Conservation (phyloP, 2,797 vertebrate species). For the Sylvia borin region DNA sequence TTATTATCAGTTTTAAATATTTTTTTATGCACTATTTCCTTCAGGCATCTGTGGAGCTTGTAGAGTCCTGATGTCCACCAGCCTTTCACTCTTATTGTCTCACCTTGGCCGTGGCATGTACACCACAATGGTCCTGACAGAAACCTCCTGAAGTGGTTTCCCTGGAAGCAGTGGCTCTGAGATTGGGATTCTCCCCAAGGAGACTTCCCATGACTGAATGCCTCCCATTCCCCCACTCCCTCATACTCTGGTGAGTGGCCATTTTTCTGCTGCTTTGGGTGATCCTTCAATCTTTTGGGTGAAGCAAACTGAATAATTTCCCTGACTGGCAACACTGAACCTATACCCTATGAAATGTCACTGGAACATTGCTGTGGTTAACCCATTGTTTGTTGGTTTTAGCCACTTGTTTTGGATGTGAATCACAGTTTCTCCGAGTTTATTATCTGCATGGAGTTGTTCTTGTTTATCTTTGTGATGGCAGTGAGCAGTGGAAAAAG, state of each 20-base stretch:
- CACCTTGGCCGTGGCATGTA: no score
- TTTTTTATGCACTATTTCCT: not conserved
- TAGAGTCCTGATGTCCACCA: accelerated
- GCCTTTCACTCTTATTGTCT: not conserved
- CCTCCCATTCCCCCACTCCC: not conserved
- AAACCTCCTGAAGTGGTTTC: not conserved
- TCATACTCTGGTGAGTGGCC: accelerated
- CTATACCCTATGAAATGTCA: not conserved
- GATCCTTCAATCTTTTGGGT: not conserved
- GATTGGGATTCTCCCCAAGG: not conserved
- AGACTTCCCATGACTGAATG: not conserved
- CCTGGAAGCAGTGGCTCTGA: not conserved
- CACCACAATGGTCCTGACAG: not conserved
- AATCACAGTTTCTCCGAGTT: not conserved
- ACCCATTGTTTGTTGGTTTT: not conserved
- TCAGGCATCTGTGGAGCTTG: not conserved
- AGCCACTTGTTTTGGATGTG: no score
- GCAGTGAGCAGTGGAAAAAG: not conserved
- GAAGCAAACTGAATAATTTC: not conserved
- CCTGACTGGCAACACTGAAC: not conserved
- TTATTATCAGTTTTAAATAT: not conserved
- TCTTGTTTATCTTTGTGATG: not conserved
- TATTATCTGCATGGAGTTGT: not conserved
- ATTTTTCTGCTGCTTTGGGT: not conserved
- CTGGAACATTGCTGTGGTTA: accelerated